Evolutionary conservation across 2,113 vertebrate genomes (phyloP), one percentile per base, ranked within the genome.

Genomic region (Willisornis vidua): DNA sequence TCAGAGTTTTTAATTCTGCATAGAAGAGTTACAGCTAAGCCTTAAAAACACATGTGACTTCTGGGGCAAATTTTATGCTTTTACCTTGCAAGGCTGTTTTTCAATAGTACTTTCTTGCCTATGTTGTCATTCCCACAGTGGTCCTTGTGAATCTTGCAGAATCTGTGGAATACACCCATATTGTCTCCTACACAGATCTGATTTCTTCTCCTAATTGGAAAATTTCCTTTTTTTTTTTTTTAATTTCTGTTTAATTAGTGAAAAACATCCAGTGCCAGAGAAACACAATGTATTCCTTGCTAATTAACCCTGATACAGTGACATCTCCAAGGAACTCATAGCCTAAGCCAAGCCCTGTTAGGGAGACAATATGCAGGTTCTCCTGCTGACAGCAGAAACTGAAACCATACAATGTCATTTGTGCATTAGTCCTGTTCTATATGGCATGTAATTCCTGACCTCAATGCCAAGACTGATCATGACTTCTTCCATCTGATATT

Each of bases 401-500:
- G 28, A 66, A 73, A 83, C 5, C 3, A 13, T 54, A 19, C 3
- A 1, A 66, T 37, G 29, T 39, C 28, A 70, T 86, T 77, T 84
- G 12, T 89, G 43, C 48, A 9, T n/a, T 41, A 74, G 55, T 67
- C 18, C 46, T 90, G 24, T 55, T 83, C 63, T 89, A 31, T 7
- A 26, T 29, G 43, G 12, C 61, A 41, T 71, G 12, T 43, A 33
- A 90, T 91, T 87, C 46, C 75, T 93, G 93, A 94, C 89, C 89
- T 84, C 61, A 62, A 0, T 61, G 29, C 41, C 72, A 92, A 89
- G 84, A 92, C 39, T 93, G 73, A 91, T 94, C 79, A 65, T 89
- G 41, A 49, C 49, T 90, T 84, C 62, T 85, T 85, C 89, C 84
- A 83, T 78, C 92, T 96, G 90, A 92, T 97, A 94, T 96, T 95